Base-by-base conservation (phyloP, 2,888 invertebrate species). In the Linyphia triangularis region DNA sequence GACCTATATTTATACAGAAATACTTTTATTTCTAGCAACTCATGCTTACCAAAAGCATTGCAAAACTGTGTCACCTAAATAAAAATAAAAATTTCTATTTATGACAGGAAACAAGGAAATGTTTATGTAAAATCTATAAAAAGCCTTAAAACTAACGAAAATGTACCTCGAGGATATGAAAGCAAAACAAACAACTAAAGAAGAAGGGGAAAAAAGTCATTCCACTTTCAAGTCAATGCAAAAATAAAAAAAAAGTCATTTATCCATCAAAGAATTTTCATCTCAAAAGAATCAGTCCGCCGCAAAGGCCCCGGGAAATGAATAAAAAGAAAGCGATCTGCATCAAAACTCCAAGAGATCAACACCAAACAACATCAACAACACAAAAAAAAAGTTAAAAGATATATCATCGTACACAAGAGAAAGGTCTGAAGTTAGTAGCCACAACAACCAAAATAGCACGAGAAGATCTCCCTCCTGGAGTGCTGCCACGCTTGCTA, bases 391-490 rank as follows among this genome's bases (percentile, higher is more conserved):
- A 57, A 69, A 81, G 65, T 22, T 13, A 61, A 57, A 57, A 69
- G 40, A 78, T 59, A 63, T 70, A 85, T 51, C 70, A 51, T 57
- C 67, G 33, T 59, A 84, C 72, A 84, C 72, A 57, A 65, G 75
- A n/a, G 63, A 33, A 40, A 28, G 67, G 57, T 43, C 65, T 79
- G 85, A 65, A 73, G 72, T 30, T 72, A 65, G 78, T 86, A 79
- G 79, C 85, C 85, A 86, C 85, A 86, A 86, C 85, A 79, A 57
- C 85, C 28, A 79, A 79, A 79, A 86, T 79, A 86, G 79, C 79
- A 79, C 19, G 43, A n/a, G n/a, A 22, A 33, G 77, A 51, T n/a
- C 26, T 28, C 7, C 40, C 43, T 67, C 28, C 81, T 85, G 85
- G 85, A 86, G 70, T n/a, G 3, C 6, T 86, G 85, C 85, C 85